Evolutionary conservation across 2,888 invertebrate species (phyloP).

Genomic region (Cetonia aurata): DNA sequence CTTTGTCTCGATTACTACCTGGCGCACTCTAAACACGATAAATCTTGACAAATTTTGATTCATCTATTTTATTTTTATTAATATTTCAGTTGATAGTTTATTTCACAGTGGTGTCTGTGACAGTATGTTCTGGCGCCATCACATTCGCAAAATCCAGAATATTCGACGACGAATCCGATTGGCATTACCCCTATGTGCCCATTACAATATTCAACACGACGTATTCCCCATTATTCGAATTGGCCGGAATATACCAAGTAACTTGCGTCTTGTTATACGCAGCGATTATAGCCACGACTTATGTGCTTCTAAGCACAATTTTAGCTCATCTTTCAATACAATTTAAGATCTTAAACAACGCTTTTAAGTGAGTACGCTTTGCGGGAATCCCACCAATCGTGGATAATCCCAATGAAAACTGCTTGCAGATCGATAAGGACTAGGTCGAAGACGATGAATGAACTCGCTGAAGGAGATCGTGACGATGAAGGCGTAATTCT

Average conservation of each 20-base stretch:
- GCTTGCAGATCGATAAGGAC: constrained; percentile 22
- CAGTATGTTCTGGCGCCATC: constrained; percentile 42
- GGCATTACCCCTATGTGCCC: constrained; percentile 45
- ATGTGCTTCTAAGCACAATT: constrained; percentile 44
- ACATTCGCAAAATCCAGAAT: constrained; percentile 38
- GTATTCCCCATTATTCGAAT: constrained; percentile 42
- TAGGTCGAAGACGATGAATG: background rate
- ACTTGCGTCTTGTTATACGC: constrained; percentile 41
- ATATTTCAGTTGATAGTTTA: constrained; percentile 37
- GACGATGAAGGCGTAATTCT: constrained; percentile 9
- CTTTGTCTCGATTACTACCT: too few species aligned
- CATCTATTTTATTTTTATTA: too few species aligned
- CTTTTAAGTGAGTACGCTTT: constrained; percentile 44
- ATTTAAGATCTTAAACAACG: constrained; percentile 48
- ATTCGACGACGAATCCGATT: constrained; percentile 35
- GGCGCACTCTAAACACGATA: too few species aligned
- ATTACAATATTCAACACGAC: constrained; percentile 44
- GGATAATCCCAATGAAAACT: background rate
- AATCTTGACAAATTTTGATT: too few species aligned
- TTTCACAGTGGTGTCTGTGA: constrained; percentile 42
- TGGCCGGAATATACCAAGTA: constrained; percentile 45
- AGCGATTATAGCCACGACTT: constrained; percentile 45
- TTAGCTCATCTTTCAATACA: constrained; percentile 50
- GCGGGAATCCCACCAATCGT: too few species aligned
- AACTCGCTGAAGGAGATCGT: background rate